Percentiles rank a stretch among this genome's conserved stretches.
These are phyloP conservation scores for Drosophila anomalata DNA, from an alignment of 2,888 invertebrate genomes.

Conservation along the genomic window DNA sequence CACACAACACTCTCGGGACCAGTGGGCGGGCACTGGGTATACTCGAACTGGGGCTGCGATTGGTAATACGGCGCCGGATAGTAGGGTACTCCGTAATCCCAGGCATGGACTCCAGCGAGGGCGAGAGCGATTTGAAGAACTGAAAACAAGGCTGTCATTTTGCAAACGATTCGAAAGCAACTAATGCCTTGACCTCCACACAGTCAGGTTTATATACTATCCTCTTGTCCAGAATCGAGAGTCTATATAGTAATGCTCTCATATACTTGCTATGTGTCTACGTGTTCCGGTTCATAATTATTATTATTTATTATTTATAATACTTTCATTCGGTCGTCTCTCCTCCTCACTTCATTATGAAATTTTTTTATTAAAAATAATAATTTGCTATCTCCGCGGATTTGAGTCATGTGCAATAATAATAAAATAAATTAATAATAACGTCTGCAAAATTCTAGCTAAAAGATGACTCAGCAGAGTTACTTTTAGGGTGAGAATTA, in stretches of 20 bases:
- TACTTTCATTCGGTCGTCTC: slow-evolving; percentile 1
- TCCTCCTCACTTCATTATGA: slow-evolving; percentile 23
- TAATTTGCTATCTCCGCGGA: background rate
- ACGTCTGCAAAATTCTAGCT: background rate
- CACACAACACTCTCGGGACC: slow-evolving; percentile 19
- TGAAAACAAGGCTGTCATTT: slow-evolving; percentile 16
- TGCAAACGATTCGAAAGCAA: slow-evolving; percentile 38
- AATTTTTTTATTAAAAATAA: slow-evolving; percentile 20
- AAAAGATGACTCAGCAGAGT: slow-evolving; percentile 20
- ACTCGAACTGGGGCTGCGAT: background rate
- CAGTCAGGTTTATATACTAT: slow-evolving; percentile 33
- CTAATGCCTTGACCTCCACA: slow-evolving; percentile 37
- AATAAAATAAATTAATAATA: background rate
- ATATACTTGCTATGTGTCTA: slow-evolving; percentile 5
- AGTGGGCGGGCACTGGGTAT: slow-evolving; percentile 18
- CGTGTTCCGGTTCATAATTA: slow-evolving; percentile 11
- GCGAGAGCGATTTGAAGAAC: slow-evolving; percentile 3
- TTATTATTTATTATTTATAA: slow-evolving; percentile 10
- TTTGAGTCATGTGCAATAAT: slow-evolving; percentile 41
- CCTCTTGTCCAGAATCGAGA: background rate
- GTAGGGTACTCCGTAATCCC: slow-evolving; percentile 22
- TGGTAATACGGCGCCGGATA: slow-evolving; percentile 25
- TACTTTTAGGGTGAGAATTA: background rate
- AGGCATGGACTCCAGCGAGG: slow-evolving; percentile 16
- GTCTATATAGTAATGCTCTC: slow-evolving; percentile 12